Percentiles rank a stretch among this genome's conserved stretches.
Evolutionary conservation across 2,888 invertebrate genomes (phyloP).

Genomic region (Hydraecia micacea): DNA sequence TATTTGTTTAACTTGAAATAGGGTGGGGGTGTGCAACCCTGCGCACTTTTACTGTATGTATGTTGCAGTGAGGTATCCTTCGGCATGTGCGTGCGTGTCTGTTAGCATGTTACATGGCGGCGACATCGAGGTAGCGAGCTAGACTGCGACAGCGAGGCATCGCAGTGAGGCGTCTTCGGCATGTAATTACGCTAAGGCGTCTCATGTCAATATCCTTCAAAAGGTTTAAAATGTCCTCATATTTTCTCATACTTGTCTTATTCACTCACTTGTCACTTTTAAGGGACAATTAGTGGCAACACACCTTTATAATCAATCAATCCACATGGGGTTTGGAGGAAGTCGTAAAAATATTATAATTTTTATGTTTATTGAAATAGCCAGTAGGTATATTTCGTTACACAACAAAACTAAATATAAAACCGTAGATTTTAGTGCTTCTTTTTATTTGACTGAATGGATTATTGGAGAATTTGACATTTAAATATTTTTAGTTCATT

Average conservation of each 20-base stretch:
- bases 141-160: too few species aligned
- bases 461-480: slow-evolving; percentile 39
- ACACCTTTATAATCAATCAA: slow-evolving; percentile 39
- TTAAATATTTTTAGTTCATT: slow-evolving; percentile 39
- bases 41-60: too few species aligned
- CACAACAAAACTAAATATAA: slow-evolving; percentile 40
- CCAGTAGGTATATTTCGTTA: slow-evolving; percentile 44
- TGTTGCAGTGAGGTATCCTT: too few species aligned
- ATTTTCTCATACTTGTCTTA: slow-evolving; percentile 17
- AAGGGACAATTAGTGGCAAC: slow-evolving; percentile 19
- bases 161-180: too few species aligned
- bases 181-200: neutral
- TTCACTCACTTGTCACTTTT: neutral
- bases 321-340: slow-evolving; percentile 50
- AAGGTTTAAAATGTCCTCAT: slow-evolving; percentile 8
- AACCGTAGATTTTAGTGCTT: slow-evolving; percentile 38
- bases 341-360: slow-evolving; percentile 56
- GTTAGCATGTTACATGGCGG: too few species aligned
- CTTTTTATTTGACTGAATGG: slow-evolving; percentile 48
- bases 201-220: slow-evolving; percentile 8
- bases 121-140: too few species aligned
- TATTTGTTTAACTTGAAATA: too few species aligned
- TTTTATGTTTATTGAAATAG: slow-evolving; percentile 52
- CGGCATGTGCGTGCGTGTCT: too few species aligned
- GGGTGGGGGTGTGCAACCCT: too few species aligned